Base-by-base conservation (phyloP, 2,888 invertebrate species). In the Anaspis maculata region DNA sequence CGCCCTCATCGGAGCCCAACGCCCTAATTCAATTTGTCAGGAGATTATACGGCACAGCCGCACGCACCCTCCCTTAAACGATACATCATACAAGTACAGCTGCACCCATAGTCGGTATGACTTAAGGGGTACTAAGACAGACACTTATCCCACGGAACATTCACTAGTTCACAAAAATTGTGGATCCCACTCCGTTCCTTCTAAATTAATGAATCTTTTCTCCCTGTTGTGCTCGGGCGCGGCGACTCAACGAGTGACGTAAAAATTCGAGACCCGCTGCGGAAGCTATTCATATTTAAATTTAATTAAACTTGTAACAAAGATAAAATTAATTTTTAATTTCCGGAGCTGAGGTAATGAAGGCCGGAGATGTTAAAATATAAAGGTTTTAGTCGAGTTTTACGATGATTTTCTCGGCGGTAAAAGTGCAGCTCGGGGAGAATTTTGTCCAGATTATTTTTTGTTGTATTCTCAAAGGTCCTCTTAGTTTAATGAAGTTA, bases 1-100 rank as follows among this genome's bases (percentile, higher is more conserved):
- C 61, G 60, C 61, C 60, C 60, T 57, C 56, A 47, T 49, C 52
- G 56, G 52, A 55, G 56, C 55, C 52, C 56, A 56, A 54, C 61
- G 57, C 60, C 64, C 64, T 65, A 64, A 66, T 66, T 66, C 66
- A 66, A 66, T 66, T 66, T 66, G 66, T 64, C 64, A 66, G 63
- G 62, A 66, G 65, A 65, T 66, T 66, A 66, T 64, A 59, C 60
- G 61, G 60, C 61, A 59, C 57, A 61, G 62, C 62, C 62, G 57
- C 61, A 62, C n/a, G n/a, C 62, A 58, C 61, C 62, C 62, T 60
- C 56, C 56, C 53, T 53, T 53, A 56, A 52, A 59, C 62, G 56
- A 63, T 65, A 62, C 62, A 65, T 65, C 63, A 65, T 64, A 56
- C 54, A 51, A 53, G 52, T 54, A 57, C 51, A 57, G 53, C 52